Conservation (phyloP, 2,888 invertebrate species). For the Lydus trimaculatus region DNA sequence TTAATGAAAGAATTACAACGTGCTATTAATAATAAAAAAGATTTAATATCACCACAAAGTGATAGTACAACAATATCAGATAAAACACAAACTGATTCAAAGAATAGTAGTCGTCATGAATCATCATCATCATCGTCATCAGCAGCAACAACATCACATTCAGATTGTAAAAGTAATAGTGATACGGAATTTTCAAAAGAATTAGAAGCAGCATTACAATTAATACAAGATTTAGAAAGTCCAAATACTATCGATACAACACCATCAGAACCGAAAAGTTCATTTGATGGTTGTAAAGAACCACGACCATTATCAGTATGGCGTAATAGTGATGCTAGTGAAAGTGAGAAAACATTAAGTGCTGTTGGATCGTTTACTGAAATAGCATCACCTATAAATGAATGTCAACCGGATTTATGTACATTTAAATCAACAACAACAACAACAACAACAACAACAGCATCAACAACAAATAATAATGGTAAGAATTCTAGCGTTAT, state of each 20-base stretch:
- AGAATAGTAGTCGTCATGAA: constrained; percentile 49
- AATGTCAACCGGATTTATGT: constrained; percentile 51
- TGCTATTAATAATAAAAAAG: constrained; percentile 59
- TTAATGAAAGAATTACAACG: constrained; percentile 62
- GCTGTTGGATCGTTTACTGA: constrained; percentile 59
- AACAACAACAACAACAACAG: constrained; percentile 36
- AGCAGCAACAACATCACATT: too few relatives aligned
- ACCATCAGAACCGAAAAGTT: constrained; percentile 56
- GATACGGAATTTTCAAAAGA: constrained; percentile 63
- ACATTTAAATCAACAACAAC: constrained; percentile 50
- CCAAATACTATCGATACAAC: constrained; percentile 62
- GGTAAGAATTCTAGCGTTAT: constrained; percentile 56
- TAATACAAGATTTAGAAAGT: constrained; percentile 63
- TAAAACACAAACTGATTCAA: constrained; percentile 51
- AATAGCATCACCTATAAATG: constrained; percentile 54
- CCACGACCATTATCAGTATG: constrained; percentile 54
- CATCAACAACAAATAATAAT: constrained; percentile 38
- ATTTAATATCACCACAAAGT: constrained; percentile 54
- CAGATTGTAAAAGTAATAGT: constrained; percentile 54
- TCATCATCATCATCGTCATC: constrained; percentile 42
- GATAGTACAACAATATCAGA: constrained; percentile 53
- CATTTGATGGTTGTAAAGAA: constrained; percentile 41
- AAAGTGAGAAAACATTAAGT: constrained; percentile 60
- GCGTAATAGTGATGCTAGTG: constrained; percentile 55
- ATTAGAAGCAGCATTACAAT: constrained; percentile 61